These are phyloP conservation scores for Myzus persicae DNA, from an alignment of 1,140 invertebrate genomes.

Conservation along the genomic window DNA sequence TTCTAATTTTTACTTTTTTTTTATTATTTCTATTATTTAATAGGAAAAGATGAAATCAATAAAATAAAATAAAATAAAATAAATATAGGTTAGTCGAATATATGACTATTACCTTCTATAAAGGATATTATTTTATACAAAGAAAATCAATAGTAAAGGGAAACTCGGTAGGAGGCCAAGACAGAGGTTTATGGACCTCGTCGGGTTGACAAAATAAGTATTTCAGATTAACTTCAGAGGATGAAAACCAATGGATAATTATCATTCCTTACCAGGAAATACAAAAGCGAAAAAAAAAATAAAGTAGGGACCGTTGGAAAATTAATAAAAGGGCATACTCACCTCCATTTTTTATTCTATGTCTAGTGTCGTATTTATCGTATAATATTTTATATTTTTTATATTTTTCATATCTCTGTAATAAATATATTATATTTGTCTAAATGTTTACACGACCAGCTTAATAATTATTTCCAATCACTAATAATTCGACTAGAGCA, in stretches of 20 bases:
- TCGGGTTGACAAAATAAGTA: conserved; percentile 7
- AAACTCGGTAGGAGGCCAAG: not conserved
- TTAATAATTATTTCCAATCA: not conserved
- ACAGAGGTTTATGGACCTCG: not conserved
- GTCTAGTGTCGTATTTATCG: not conserved
- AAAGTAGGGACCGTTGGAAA: no score
- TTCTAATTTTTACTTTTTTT: not conserved
- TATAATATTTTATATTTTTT: not conserved
- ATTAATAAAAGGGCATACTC: not conserved
- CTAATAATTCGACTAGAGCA: not conserved
- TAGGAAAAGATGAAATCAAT: not conserved
- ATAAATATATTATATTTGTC: not conserved
- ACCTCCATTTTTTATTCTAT: not conserved
- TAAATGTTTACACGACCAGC: not conserved
- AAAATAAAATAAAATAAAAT: not conserved
- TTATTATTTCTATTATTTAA: not conserved
- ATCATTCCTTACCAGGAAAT: not conserved
- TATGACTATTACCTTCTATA: not conserved
- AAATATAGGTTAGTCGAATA: not conserved
- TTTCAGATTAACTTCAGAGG: not conserved
- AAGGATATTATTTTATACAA: not conserved
- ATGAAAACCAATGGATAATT: conserved; percentile 10
- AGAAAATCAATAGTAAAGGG: not conserved
- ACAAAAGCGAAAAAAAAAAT: not conserved
- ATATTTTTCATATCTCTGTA: not conserved